Evolutionary conservation across 1,140 invertebrate genomes (phyloP), one percentile per base, ranked within the genome.

Genomic region (Drosophila dunni): DNA sequence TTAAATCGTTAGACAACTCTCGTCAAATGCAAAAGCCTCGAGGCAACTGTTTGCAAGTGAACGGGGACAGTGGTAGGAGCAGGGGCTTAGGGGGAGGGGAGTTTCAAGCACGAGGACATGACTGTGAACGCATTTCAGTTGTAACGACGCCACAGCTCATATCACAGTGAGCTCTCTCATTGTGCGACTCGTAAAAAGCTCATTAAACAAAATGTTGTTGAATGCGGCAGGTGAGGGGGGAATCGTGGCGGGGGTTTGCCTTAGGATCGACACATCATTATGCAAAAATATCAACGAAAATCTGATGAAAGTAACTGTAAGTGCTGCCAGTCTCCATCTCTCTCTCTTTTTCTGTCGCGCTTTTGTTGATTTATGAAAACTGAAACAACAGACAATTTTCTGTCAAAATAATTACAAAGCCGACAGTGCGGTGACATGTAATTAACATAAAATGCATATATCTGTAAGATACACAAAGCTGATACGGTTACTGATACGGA

Each of bases 361-460:
- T 36, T 48, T 48, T 69, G 71, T 69, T 74, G 56, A 56, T 56
- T 74, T 67, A 68, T 66, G 48, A 73, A 68, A 77, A 66, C 65
- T 67, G 72, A 85, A 67, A 63, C 61, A 69, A 54, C 65, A 64
- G 46, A 56, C 51, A 67, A 72, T 78, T 69, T 48, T 58, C 72
- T 83, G 82, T 88, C 79, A 82, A 89, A 88, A 89, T 88, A 89
- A 88, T 89, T 88, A 88, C 83, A 80, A 79, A 67, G 58, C 83
- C 68, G 82, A 79, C 83, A 67, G 66, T 79, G 71, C 70, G 77
- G 70, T 80, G 77, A 83, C 84, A 88, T 80, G 83, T 88, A 89
- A 88, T 88, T 88, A 89, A 88, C 79, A 78, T 83, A 63, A 83
- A 89, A 88, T 78, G 83, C 79, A 79, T 85, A 85, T 82, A 85